Evolutionary conservation across 2,888 invertebrate genomes (phyloP).

Genomic region (Patella ulyssiponensis): DNA sequence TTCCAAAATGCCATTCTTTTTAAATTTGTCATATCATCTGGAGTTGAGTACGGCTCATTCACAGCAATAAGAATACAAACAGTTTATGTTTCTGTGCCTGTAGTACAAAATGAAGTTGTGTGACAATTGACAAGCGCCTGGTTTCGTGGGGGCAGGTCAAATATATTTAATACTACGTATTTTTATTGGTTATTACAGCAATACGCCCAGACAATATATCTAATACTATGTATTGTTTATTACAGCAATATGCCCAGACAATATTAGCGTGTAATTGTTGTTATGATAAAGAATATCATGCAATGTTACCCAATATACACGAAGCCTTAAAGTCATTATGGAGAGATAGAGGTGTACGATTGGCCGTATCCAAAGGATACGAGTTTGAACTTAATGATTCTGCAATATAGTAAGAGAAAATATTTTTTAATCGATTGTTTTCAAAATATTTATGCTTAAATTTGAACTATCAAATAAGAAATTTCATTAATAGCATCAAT

Average conservation of each 20-base stretch:
- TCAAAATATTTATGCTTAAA: neutral
- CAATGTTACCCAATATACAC: constrained; percentile 65
- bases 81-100: too few relatives aligned
- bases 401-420: constrained; percentile 77
- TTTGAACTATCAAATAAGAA: neutral
- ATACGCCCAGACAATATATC: too few relatives aligned
- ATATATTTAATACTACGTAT: too few relatives aligned
- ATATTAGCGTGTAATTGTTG: constrained; percentile 68
- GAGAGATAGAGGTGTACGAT: constrained; percentile 78
- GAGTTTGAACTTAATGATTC: constrained; percentile 81
- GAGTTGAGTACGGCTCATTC: too few relatives aligned
- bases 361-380: constrained; percentile 79
- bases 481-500: neutral
- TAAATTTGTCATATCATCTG: too few relatives aligned
- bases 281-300: constrained; percentile 64
- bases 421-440: neutral
- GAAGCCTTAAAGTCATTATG: constrained; percentile 76
- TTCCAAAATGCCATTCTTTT: too few relatives aligned
- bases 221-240: neutral
- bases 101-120: too few relatives aligned
- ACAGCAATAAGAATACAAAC: too few relatives aligned
- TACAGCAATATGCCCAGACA: constrained; percentile 68
- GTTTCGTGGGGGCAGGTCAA: too few relatives aligned
- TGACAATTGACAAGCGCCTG: too few relatives aligned
- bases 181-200: too few relatives aligned